Percentiles rank a stretch among this genome's conserved stretches.
Conservation (phyloP, 2,113 vertebrate genomes). For the Trogon surrucura region DNA sequence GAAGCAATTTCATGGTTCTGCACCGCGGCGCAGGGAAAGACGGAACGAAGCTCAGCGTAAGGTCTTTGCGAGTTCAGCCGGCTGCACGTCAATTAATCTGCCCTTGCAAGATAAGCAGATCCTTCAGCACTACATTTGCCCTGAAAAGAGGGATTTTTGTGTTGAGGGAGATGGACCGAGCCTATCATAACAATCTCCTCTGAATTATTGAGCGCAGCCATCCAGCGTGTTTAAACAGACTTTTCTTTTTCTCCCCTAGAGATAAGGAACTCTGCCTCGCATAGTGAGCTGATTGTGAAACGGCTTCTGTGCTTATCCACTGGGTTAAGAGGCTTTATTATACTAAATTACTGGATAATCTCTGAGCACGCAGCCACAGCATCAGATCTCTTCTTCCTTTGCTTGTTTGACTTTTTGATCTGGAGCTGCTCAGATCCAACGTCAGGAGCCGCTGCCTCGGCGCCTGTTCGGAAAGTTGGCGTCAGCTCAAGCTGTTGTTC, state of each 20-base stretch:
- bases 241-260: neutral
- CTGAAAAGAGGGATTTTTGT: neutral
- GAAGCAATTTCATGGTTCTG: neutral
- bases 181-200: neutral
- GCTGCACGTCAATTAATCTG: neutral
- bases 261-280: neutral
- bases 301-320: neutral
- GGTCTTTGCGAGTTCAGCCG: neutral
- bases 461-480: neutral
- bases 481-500: neutral
- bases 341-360: neutral
- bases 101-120: neutral
- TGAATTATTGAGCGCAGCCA: neutral
- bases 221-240: neutral
- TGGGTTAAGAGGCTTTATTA: conserved; percentile 22
- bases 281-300: neutral
- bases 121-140: neutral
- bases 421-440: neutral
- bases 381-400: neutral
- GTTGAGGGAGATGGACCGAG: neutral
- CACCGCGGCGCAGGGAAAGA: neutral
- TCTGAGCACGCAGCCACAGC: neutral
- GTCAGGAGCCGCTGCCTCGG: accelerated
- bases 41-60: accelerated
- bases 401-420: neutral